Percentiles rank a stretch among this genome's conserved stretches.
Conservation (phyloP, 2,888 invertebrate species). For the Aphidoletes aphidimyza region DNA sequence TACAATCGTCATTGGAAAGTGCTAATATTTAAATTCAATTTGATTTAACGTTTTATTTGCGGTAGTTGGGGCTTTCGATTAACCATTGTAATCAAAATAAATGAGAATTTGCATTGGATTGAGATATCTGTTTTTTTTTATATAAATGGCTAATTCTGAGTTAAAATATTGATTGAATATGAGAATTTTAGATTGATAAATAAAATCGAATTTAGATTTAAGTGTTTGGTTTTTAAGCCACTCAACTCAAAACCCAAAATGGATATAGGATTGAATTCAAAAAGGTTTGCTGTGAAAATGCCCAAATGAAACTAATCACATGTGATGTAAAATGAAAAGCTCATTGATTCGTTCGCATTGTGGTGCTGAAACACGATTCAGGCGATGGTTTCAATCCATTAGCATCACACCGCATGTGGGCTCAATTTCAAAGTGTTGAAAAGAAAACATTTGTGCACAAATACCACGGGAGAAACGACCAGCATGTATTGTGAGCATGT, state of each 20-base stretch:
- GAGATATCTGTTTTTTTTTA: too few species aligned
- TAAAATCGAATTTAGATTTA: too few species aligned
- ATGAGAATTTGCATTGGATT: not conserved
- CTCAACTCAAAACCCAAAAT: too few species aligned
- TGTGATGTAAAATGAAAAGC: not conserved
- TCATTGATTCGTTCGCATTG: not conserved
- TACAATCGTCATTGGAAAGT: not conserved
- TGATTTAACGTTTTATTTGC: not conserved
- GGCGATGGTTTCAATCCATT: slow-evolving; percentile 11
- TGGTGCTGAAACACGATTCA: not conserved
- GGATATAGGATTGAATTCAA: too few species aligned
- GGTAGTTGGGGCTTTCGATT: not conserved
- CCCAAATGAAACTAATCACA: not conserved
- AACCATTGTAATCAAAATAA: not conserved
- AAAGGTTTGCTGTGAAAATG: too few species aligned
- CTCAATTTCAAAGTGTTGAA: slow-evolving; percentile 8
- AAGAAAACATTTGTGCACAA: not conserved
- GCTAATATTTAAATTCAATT: slow-evolving; percentile 21
- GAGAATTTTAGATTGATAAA: too few species aligned
- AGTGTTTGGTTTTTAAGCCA: too few species aligned
- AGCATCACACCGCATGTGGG: not conserved
- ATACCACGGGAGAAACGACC: not conserved
- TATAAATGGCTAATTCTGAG: too few species aligned
- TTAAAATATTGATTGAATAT: too few species aligned
- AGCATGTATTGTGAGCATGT: not conserved